These are phyloP conservation scores for Ceryle rudis DNA, from an alignment of 2,797 vertebrate species.

Conservation along the genomic window DNA sequence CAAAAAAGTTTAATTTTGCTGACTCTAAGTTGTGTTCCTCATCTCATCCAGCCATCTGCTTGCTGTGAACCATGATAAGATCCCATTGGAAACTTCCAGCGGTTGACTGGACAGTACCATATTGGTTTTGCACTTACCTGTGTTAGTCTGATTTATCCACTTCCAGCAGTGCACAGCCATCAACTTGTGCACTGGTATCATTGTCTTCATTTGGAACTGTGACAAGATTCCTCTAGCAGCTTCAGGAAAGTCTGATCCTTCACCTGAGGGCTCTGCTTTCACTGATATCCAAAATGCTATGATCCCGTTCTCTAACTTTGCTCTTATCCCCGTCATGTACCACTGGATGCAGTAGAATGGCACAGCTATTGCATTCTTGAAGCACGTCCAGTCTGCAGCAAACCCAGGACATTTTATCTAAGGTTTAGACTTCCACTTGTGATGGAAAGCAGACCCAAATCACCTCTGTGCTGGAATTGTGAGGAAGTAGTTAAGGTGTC, in stretches of 20 bases:
- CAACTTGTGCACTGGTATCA: not conserved
- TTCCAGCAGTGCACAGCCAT: not conserved
- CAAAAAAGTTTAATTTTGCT: not conserved
- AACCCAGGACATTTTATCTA: not conserved
- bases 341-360: not conserved
- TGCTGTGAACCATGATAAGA: not conserved
- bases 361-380: not conserved
- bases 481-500: not conserved
- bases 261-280: not conserved
- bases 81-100: not conserved
- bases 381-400: not conserved
- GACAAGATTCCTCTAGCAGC: not conserved
- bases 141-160: not conserved
- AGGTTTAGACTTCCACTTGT: not conserved
- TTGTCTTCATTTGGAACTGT: accelerated
- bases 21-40: not conserved
- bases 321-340: not conserved
- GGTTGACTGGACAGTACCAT: not conserved
- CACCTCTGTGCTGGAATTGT: not conserved
- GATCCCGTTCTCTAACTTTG: not conserved
- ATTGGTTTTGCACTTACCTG: not conserved
- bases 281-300: not conserved
- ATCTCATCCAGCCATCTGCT: not conserved
- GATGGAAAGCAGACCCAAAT: not conserved
- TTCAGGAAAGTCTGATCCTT: not conserved